A percentile compares a stretch with the other conserved stretches of the same genome.
Conservation (phyloP, 2,113 vertebrate species). For the Archocentrus centrarchus region DNA sequence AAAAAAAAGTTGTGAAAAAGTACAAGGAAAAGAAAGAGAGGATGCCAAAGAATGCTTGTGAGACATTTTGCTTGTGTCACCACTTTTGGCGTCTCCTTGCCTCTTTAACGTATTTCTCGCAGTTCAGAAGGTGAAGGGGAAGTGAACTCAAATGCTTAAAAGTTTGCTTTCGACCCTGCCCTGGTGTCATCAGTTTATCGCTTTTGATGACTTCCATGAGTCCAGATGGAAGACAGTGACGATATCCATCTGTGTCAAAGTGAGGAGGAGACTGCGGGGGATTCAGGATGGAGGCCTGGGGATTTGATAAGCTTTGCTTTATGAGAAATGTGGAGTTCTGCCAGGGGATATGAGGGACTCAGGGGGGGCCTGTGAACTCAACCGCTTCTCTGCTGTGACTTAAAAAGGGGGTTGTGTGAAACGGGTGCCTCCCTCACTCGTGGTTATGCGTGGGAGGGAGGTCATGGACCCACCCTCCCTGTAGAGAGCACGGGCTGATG, state of each 20-base stretch:
- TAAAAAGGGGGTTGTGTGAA: constrained; percentile 37
- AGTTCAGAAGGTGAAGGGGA: constrained; percentile 45
- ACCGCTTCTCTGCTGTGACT: constrained; percentile 24
- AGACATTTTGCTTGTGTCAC: constrained; percentile 31
- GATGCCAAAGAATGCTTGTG: constrained; percentile 48
- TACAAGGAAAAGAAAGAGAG: neutral
- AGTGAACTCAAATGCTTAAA: constrained; percentile 27
- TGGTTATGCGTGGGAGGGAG: constrained; percentile 70
- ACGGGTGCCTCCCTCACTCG: constrained; percentile 56
- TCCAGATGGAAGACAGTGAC: constrained; percentile 27
- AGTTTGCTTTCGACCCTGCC: constrained; percentile 23
- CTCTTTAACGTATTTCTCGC: constrained; percentile 35
- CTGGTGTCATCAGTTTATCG: constrained; percentile 25
- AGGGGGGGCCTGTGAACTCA: constrained; percentile 10
- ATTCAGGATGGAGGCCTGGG: neutral
- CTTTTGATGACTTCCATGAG: constrained; percentile 29
- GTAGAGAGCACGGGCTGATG: constrained; percentile 51
- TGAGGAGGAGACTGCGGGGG: constrained; percentile 1
- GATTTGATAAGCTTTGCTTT: constrained; percentile 1
- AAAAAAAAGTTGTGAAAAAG: constrained; percentile 19
- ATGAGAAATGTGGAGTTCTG: constrained; percentile 30
- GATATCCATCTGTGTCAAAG: neutral
- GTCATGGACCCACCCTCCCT: constrained; percentile 70
- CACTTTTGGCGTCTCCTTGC: constrained; percentile 20
- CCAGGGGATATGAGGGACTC: constrained; percentile 5